These are phyloP conservation scores for Heterochromis multidens DNA, from an alignment of 2,113 vertebrate genomes.

Conservation along the genomic window DNA sequence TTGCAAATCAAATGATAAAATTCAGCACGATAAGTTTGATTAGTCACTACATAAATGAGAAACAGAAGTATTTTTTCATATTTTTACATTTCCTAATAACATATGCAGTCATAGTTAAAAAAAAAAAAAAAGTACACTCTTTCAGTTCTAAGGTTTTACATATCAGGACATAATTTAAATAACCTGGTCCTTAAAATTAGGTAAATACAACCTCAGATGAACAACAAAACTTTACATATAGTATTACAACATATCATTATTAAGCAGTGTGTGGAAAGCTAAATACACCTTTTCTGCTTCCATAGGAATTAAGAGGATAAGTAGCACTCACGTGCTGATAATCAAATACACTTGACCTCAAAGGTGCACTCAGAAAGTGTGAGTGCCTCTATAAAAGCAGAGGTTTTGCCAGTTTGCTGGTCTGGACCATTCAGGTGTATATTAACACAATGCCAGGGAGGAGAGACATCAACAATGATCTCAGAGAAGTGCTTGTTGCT, in stretches of 20 bases:
- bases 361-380: neutral
- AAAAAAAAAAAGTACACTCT: neutral
- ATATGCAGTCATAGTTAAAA: neutral
- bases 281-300: neutral
- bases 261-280: neutral
- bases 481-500: neutral
- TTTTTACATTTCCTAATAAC: slow-evolving; percentile 2
- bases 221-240: no score
- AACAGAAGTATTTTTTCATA: neutral
- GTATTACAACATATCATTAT: no score
- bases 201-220: neutral
- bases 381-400: neutral
- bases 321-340: neutral
- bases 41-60: neutral
- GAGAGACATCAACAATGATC: neutral
- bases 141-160: neutral
- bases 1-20: slow-evolving; percentile 23
- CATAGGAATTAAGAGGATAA: neutral
- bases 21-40: neutral
- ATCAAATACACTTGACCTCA: neutral
- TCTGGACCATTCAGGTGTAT: neutral
- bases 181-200: neutral
- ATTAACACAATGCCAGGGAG: neutral
- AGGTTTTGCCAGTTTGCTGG: neutral
- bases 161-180: neutral